These are phyloP conservation scores for Sinelater perroti DNA, from an alignment of 2,888 invertebrate species.

Conservation along the genomic window DNA sequence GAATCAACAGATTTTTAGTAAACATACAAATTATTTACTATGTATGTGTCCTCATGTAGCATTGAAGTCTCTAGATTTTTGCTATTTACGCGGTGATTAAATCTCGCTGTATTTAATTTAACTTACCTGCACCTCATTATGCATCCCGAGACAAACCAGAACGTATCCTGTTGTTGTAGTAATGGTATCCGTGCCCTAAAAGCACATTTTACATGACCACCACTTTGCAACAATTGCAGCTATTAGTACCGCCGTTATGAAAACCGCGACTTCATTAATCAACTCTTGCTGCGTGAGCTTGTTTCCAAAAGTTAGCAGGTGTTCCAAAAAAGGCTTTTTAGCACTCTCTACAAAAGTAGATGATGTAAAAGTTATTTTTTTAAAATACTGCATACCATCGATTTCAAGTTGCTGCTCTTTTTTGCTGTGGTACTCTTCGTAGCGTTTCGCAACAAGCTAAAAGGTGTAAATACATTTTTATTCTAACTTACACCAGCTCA, in stretches of 20 bases:
- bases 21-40: no score
- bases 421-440: constrained; percentile 14
- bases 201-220: constrained; percentile 46
- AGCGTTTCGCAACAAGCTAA: constrained; percentile 21
- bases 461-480: constrained; percentile 1
- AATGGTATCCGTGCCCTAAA: constrained; percentile 52
- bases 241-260: constrained; percentile 63
- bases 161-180: constrained; percentile 47
- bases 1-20: no score
- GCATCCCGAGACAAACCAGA: constrained; percentile 49
- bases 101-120: no score
- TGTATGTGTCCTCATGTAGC: no score
- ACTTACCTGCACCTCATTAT: constrained; percentile 49
- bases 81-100: no score
- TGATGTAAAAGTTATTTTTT: no score
- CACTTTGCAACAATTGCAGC: neutral
- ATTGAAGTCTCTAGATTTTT: no score
- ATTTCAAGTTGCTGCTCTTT: neutral
- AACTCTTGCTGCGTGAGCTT: constrained; percentile 65
- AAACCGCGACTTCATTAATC: constrained; percentile 67
- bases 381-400: no score
- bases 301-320: constrained; percentile 63
- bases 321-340: constrained; percentile 62
- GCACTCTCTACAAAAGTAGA: constrained; percentile 44
- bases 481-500: neutral